phyloP scores from a whole-genome alignment of 2,888 invertebrate genomes.

The Apotomis turbidana region DNA sequence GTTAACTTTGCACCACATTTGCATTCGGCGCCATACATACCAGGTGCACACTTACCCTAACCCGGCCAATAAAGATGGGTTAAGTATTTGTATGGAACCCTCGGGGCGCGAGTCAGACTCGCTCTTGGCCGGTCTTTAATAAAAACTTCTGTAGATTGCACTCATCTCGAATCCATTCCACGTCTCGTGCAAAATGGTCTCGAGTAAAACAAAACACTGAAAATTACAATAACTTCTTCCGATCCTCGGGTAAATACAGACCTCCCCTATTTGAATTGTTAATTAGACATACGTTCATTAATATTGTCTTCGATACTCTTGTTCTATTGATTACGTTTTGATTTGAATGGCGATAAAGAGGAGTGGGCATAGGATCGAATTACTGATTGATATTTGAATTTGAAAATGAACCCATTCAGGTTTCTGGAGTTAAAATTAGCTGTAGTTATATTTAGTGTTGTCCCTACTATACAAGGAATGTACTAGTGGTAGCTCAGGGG shows the following conservation, averaged over 20 bases:
- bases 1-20: too few relatives aligned
- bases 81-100: too few relatives aligned
- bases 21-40: too few relatives aligned
- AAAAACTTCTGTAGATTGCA: too few relatives aligned
- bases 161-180: too few relatives aligned
- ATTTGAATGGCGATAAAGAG: not conserved
- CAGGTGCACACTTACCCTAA: too few relatives aligned
- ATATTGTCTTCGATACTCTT: not conserved
- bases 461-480: too few relatives aligned
- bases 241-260: not conserved
- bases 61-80: too few relatives aligned
- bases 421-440: not conserved
- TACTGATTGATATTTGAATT: not conserved
- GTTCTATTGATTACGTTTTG: not conserved
- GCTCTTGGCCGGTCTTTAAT: too few relatives aligned
- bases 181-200: too few relatives aligned
- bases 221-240: not conserved
- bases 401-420: not conserved
- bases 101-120: too few relatives aligned
- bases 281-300: conserved; percentile 1
- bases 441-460: not conserved
- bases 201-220: not conserved
- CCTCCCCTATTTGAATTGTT: not conserved
- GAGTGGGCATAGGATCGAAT: not conserved
- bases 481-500: too few relatives aligned